Conservation (phyloP, 2,888 invertebrate genomes). For the Antheraea assamensis region DNA sequence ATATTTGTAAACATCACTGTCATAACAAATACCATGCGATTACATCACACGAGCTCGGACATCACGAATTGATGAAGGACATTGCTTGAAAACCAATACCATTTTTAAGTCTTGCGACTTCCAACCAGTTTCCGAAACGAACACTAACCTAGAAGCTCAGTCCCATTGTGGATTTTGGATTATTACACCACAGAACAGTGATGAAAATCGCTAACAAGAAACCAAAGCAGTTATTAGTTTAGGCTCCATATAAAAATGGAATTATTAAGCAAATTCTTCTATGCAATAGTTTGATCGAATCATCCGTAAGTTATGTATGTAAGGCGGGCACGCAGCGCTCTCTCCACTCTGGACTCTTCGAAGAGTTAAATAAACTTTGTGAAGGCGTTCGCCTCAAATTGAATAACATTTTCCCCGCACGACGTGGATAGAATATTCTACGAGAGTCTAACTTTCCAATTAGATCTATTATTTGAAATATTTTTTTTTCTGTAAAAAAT, state of each 20-base stretch:
- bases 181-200: no score
- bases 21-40: background rate
- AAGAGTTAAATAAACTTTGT: constrained; percentile 23
- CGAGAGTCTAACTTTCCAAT: constrained; percentile 14
- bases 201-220: no score
- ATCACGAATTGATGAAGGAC: no score
- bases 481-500: background rate
- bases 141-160: no score
- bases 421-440: constrained; percentile 23
- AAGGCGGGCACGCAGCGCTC: background rate
- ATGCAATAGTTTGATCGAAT: background rate
- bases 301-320: background rate
- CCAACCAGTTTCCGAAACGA: no score
- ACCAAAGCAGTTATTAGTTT: no score
- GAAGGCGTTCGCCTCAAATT: constrained; percentile 21
- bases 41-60: background rate
- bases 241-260: no score
- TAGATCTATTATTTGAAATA: background rate
- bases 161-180: no score
- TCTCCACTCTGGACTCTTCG: background rate
- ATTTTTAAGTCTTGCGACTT: no score
- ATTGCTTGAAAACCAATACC: background rate
- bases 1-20: background rate
- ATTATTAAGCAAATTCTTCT: no score
- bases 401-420: constrained; percentile 22